These are phyloP conservation scores for Bursaphelenchus okinawaensis DNA, from an alignment of 2,888 invertebrate species.

Conservation along the genomic window DNA sequence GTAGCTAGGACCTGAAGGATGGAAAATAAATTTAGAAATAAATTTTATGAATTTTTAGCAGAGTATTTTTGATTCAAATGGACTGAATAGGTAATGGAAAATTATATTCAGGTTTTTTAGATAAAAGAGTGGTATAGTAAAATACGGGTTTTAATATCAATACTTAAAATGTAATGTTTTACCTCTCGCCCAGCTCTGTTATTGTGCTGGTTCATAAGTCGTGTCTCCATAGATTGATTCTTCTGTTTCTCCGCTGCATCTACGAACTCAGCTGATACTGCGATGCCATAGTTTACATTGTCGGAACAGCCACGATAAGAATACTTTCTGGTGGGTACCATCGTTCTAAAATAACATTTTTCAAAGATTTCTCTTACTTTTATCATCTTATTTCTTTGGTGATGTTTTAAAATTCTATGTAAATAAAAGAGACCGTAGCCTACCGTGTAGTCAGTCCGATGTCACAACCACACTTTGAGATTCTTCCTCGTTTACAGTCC, in stretches of 20 bases:
- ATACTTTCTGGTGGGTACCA: slow-evolving; percentile 35
- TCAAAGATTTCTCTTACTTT: slow-evolving; percentile 1
- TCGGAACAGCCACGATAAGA: slow-evolving; percentile 59
- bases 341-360: neutral
- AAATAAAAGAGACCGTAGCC: neutral
- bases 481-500: slow-evolving; percentile 60
- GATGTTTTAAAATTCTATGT: slow-evolving; percentile 2
- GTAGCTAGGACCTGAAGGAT: slow-evolving; percentile 60
- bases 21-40: too few species aligned
- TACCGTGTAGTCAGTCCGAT: slow-evolving; percentile 21
- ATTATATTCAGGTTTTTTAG: too few species aligned
- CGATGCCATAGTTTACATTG: slow-evolving; percentile 58
- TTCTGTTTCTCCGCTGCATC: slow-evolving; percentile 54
- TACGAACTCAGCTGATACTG: slow-evolving; percentile 55
- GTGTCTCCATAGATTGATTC: slow-evolving; percentile 38
- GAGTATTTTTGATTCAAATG: too few species aligned
- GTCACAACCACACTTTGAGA: slow-evolving; percentile 62
- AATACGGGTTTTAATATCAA: too few species aligned
- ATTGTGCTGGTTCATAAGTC: slow-evolving; percentile 60
- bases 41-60: neutral
- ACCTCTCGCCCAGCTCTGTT: slow-evolving; percentile 61
- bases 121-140: neutral
- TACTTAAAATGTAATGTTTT: neutral
- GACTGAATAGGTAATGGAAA: too few species aligned
- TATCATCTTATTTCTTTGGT: neutral